Evolutionary conservation across 2,888 invertebrate genomes (phyloP), one percentile per base, ranked within the genome.

Genomic region (Napeogenes sylphis): DNA sequence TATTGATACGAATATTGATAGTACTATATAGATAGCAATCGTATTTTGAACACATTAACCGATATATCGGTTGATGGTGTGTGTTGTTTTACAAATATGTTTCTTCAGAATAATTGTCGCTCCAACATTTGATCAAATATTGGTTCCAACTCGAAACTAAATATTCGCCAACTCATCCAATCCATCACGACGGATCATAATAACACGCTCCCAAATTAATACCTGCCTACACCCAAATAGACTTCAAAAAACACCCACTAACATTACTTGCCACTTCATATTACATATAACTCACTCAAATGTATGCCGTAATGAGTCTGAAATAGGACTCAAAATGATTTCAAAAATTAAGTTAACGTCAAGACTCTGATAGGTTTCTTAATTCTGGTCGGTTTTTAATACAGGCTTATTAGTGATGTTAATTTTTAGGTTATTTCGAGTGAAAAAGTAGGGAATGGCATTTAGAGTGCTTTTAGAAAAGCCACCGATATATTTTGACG

Each of bases 401-500:
- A 78, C 71, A 64, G 71, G 75, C 80, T 85, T 84, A 87, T 88
- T 88, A 87, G 79, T 71, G 70, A 88, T 88, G 89, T 81, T 83
- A 88, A 89, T 89, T 86, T 86, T 82, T 79, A 74, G 79, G 79
- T 80, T 82, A 79, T 84, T 82, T 79, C 73, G 68, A 73, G 75
- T 77, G 73, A 81, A 82, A 84, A 81, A 82, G 78, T 74, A 68
- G 70, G 72, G 77, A 78, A 81, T 81, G 82, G 84, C 75, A 84
- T 85, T 85, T 86, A 82, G 82, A 88, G 87, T 88, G 88, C 84
- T 84, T 84, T 85, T 78, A 76, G 76, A 71, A 74, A 70, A 70
- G 85, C 82, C 77, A 88, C 84, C 83, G 88, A 88, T 89, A 89
- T 89, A 88, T 88, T 88, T 88, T 84, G 74, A 79, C 73, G 75